Conservation (phyloP, 2,888 invertebrate species). For the Resseliella maxima region DNA sequence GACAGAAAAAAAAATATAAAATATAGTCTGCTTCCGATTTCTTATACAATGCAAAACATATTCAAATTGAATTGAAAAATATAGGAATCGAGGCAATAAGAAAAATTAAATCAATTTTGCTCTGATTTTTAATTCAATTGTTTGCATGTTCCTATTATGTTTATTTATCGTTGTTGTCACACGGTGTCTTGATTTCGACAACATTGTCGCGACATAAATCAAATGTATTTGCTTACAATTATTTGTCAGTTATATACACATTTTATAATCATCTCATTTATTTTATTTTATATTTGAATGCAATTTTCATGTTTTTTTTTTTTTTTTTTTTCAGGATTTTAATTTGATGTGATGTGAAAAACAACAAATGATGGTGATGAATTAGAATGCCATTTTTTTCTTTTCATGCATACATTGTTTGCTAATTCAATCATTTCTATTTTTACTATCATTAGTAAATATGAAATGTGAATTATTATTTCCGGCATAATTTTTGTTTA, state of each 20-base stretch:
- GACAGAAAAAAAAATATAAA: not conserved
- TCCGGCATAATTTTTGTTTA: not conserved
- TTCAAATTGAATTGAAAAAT: too few species aligned
- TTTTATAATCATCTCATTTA: not conserved
- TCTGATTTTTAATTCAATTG: too few species aligned
- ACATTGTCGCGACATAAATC: not conserved
- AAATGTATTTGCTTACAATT: not conserved
- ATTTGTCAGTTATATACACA: not conserved
- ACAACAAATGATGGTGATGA: not conserved
- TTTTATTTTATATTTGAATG: not conserved
- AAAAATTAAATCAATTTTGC: too few species aligned
- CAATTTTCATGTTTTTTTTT: not conserved
- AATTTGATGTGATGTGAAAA: too few species aligned
- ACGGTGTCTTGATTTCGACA: not conserved
- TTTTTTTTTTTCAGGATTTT: not conserved
- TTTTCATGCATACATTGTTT: not conserved
- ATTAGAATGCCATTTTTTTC: not conserved
- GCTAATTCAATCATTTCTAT: conserved; percentile 7
- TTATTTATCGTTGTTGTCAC: not conserved
- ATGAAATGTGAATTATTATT: not conserved
- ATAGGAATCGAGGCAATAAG: too few species aligned
- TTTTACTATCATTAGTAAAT: not conserved
- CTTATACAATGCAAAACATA: not conserved
- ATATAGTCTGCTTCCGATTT: not conserved
- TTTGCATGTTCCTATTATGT: not conserved